Conservation (phyloP, 1,140 invertebrate genomes). For the Schlechtendalia chinensis region DNA sequence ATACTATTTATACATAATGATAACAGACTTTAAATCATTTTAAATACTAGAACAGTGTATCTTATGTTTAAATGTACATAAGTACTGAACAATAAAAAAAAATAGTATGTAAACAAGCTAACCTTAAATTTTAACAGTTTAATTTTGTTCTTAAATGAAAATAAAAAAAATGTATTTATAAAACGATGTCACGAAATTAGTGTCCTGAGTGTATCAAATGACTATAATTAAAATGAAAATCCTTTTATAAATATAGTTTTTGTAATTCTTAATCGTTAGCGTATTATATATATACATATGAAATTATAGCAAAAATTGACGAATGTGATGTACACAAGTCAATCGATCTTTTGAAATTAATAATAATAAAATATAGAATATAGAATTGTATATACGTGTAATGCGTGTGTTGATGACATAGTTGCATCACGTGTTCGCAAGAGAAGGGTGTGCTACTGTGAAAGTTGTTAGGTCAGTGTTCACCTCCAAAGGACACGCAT, state of each 20-base stretch:
- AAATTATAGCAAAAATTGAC: no score
- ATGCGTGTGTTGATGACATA: conserved; percentile 40
- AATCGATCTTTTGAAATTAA: not conserved
- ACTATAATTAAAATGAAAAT: no score
- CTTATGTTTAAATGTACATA: not conserved
- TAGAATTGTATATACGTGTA: not conserved
- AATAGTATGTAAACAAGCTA: not conserved
- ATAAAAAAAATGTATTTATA: no score
- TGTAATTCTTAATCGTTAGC: no score
- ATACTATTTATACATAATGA: no score
- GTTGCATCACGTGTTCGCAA: conserved; percentile 45
- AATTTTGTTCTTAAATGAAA: not conserved
- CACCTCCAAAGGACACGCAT: conserved; percentile 37
- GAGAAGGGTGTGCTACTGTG: conserved; percentile 50
- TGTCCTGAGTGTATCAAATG: not conserved
- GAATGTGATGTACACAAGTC: not conserved
- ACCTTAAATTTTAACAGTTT: not conserved
- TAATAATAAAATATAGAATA: not conserved
- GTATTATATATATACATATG: no score
- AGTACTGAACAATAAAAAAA: not conserved
- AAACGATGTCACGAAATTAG: not conserved
- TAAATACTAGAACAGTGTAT: not conserved
- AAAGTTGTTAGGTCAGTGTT: conserved; percentile 48
- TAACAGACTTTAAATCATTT: not conserved
- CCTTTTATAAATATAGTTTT: no score